Base-by-base conservation (phyloP, 1,140 invertebrate genomes). In the Bombus pascuorum region DNA sequence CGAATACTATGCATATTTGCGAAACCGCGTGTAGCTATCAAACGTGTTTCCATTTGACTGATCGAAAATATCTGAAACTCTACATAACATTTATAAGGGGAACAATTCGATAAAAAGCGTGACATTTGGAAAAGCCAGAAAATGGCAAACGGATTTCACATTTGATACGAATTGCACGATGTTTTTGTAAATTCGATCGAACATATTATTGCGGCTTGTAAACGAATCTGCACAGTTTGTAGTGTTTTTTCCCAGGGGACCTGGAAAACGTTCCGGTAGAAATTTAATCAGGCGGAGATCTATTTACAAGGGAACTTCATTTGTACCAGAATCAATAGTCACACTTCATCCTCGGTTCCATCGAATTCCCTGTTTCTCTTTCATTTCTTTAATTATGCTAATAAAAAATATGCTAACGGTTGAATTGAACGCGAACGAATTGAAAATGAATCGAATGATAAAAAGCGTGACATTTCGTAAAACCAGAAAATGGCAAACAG, bases 281-380 rank as follows among this genome's bases (percentile, higher is more conserved):
- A 73, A 73, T 73, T 73, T 73, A 73, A 73, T 73, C 72, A 73
- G 72, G 18, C 42, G 8, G n/a, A n/a, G n/a, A 71, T 42, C 37
- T 71, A 71, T 71, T 71, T 71, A 42, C 25, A 12, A 28, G 5
- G 42, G n/a, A 73, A 73, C 39, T 44, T 28, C 39, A 22, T 73
- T 73, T 73, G 32, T 42, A 73, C 42, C 18, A 2, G 72, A 44
- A 73, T 47, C 72, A 73, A 47, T 47, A 47, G 9, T 47, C n/a
- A 47, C 72, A 22, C 8, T 42, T 73, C 32, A 42, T 47, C 9
- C n/a, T 12, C 4, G 15, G 18, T 8, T 53, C 18, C 47, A 22
- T 53, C 28, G 13, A 8, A 10, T 25, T 32, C 8, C 1, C 42
- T 22, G 8, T 73, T 32, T 73, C 18, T n/a, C 47, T 22, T 22